Evolutionary conservation across 1,140 invertebrate genomes (phyloP).

Genomic region (Magallana gigas): DNA sequence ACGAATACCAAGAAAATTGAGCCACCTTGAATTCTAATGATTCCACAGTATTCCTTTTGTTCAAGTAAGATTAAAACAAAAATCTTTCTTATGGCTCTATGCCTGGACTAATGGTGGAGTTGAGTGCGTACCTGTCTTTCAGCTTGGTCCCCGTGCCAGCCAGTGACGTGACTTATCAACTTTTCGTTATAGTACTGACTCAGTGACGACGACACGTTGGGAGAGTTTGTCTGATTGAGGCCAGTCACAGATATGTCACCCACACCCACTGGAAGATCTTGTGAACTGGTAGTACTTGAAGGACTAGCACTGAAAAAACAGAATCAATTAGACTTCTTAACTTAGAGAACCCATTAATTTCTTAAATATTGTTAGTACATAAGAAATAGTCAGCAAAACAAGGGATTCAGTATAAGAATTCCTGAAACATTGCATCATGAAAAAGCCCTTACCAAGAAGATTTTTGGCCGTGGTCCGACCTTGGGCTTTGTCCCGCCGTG

Average conservation of each 20-base stretch:
- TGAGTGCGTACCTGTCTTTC: slow-evolving; percentile 91
- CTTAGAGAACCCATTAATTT: too few species aligned
- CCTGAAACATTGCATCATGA: neutral
- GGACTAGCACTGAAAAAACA: slow-evolving; percentile 77
- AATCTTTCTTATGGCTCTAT: too few species aligned
- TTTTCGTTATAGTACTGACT: slow-evolving; percentile 95
- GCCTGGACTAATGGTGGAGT: too few species aligned
- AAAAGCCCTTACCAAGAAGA: slow-evolving; percentile 62
- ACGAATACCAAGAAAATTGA: too few species aligned
- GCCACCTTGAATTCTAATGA: too few species aligned
- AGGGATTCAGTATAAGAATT: neutral
- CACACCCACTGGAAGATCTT: slow-evolving; percentile 65
- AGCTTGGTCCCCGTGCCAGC: slow-evolving; percentile 94
- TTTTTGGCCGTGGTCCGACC: slow-evolving; percentile 66
- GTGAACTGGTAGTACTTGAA: slow-evolving; percentile 75
- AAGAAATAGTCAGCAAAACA: too few species aligned
- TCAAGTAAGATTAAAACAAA: too few species aligned
- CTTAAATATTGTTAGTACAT: too few species aligned
- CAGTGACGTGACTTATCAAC: slow-evolving; percentile 92
- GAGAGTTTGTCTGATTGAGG: slow-evolving; percentile 72
- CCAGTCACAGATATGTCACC: slow-evolving; percentile 68
- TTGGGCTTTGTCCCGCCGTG: slow-evolving; percentile 62
- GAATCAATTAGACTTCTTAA: neutral
- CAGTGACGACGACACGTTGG: slow-evolving; percentile 89
- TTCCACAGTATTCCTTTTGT: too few species aligned